A percentile compares a stretch with the other conserved stretches of the same genome.
Evolutionary conservation across 1,140 invertebrate genomes (phyloP).

Genomic region (Drosophila kikkawai): DNA sequence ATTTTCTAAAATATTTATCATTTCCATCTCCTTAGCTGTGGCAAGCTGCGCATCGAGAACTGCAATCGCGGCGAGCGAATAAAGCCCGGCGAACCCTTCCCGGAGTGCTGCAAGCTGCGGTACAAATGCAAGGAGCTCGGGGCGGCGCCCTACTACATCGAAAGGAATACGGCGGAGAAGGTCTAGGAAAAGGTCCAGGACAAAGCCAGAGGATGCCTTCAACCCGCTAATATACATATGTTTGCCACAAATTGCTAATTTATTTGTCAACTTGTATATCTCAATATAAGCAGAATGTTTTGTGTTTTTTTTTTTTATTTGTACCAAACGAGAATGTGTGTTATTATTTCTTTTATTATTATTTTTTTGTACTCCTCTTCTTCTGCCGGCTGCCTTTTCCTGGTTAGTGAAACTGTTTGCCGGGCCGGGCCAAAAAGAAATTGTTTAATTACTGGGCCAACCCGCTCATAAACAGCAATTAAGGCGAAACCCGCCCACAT

Average conservation of each 20-base stretch:
- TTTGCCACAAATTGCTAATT: conserved; percentile 39
- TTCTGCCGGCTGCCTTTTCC: neutral
- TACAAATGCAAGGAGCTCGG: conserved; percentile 76
- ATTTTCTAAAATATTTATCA: neutral
- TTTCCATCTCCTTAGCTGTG: conserved; percentile 54
- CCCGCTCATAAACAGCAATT: conserved; percentile 81
- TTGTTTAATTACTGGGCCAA: conserved; percentile 72
- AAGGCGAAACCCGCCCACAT: conserved; percentile 41
- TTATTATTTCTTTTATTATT: neutral
- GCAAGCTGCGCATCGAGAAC: conserved; percentile 67
- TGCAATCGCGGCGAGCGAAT: conserved; percentile 80
- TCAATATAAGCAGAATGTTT: conserved; percentile 44
- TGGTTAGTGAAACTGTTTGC: conserved; percentile 12
- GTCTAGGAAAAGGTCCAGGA: conserved; percentile 21
- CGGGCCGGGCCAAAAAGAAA: conserved; percentile 49
- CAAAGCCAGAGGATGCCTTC: conserved; percentile 25
- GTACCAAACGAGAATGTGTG: conserved; percentile 7
- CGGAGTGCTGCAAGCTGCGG: conserved; percentile 75
- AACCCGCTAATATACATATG: conserved; percentile 2
- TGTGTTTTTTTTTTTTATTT: conserved; percentile 30
- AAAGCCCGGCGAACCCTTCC: conserved; percentile 66
- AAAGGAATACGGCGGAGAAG: conserved; percentile 50
- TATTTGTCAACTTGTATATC: conserved; percentile 47
- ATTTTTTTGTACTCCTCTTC: too few relatives aligned
- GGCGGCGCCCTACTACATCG: conserved; percentile 71